phyloP scores from a whole-genome alignment of 2,113 vertebrate species.

The Chlorodrepanis virens region DNA sequence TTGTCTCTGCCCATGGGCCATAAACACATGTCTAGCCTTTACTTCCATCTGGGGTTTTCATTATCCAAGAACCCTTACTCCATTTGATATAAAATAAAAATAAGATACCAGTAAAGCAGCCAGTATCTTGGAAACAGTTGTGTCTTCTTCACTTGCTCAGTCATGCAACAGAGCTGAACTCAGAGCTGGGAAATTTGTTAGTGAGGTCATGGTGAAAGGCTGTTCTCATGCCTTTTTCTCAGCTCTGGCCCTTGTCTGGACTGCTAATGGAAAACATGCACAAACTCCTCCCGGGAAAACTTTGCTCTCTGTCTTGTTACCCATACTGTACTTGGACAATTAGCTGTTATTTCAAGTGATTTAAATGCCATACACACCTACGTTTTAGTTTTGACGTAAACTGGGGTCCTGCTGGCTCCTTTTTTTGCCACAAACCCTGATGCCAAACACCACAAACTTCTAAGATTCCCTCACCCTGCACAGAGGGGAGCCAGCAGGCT shows the following conservation, averaged over 20 bases:
- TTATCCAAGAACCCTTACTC: neutral
- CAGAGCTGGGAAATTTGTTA: slow-evolving; percentile 1
- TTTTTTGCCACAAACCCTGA: neutral
- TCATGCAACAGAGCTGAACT: neutral
- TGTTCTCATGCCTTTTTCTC: slow-evolving; percentile 28
- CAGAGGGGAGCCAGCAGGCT: neutral
- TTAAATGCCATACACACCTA: neutral
- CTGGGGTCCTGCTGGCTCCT: neutral
- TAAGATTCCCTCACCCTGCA: neutral
- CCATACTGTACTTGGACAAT: neutral
- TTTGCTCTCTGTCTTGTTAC: neutral
- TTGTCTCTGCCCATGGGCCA: neutral
- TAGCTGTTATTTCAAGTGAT: neutral
- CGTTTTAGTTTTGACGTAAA: neutral
- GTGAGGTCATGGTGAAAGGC: slow-evolving; percentile 30
- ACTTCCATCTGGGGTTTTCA: neutral
- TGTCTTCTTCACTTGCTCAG: neutral
- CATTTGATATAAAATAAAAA: neutral
- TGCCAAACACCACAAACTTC: neutral
- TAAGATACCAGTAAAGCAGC: neutral
- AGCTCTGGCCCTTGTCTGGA: neutral
- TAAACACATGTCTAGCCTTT: neutral
- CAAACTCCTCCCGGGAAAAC: slow-evolving; percentile 1
- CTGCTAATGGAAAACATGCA: slow-evolving; percentile 37
- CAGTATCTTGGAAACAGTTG: neutral